Base-by-base conservation (phyloP, 23 tunicate species). In the Botrylloides violaceus region DNA sequence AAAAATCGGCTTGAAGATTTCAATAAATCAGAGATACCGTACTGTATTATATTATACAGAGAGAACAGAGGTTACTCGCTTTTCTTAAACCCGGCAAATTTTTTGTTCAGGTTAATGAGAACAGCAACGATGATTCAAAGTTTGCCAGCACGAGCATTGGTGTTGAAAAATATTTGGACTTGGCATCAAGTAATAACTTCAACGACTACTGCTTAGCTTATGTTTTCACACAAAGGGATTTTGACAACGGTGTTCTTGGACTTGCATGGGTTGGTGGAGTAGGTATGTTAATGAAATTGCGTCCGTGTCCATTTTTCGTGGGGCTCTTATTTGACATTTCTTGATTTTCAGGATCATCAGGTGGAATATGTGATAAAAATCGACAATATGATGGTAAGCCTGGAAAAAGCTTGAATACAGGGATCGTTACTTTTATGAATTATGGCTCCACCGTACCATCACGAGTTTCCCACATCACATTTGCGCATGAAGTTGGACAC, bases 401-500 rank as follows among this genome's bases (percentile, higher is more conserved):
- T 2, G 71, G 71, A 24, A 89, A 89, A 64, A 81, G 89, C 18
- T 80, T 92, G 22, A 92, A 92, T 81, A 92, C 94, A 18, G 98
- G 98, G 25, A 76, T 92, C 23, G 92, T 92, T 9, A 92, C 98
- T 24, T 84, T 92, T 50, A 73, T 79, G 37, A 92, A 92, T 65
- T 92, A 85, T 34, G 98, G 98, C 6, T 43, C 84, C 21, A 80
- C 77, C 12, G 70, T 84, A 49, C 93, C 98, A 1, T 64, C 94
- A 22, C 43, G 63, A 30, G 98, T 92, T 49, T 86, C 84, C 33
- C 98, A 92, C 80, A 85, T 92, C 76, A 92, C 98, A 0, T 85
- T 92, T 65, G 93, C 98, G 64, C 98, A 92, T 43, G 98, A 92
- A 58, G 79, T 92, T 15, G 98, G 98, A 3, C 98, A 92, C 72